Evolutionary conservation across 2,113 vertebrate genomes (phyloP), one percentile per base, ranked within the genome.

Genomic region (Ailurus styani): DNA sequence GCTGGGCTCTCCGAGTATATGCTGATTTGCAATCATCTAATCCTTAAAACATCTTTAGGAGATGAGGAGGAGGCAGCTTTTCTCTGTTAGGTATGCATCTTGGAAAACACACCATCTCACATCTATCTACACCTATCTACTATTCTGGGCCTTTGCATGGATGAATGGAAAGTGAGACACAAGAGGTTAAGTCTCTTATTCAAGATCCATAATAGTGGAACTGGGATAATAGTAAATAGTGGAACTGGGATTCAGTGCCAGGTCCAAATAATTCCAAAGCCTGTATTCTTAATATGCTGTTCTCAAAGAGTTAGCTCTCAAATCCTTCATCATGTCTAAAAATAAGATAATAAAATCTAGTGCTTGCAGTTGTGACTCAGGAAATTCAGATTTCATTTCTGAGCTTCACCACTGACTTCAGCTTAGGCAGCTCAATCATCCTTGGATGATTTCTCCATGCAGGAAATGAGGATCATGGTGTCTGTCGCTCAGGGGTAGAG

Each of bases 291-390:
- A 55, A 68, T 55, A 66, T 66, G 87, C 18, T 78, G 0, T 64
- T 90, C n/a, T 93, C 50, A 73, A 72, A 94, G 68, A 95, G 21
- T 93, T 60, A 68, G 45, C 90, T 97, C 50, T 91, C 55, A 93
- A 95, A 66, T 93, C 29, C 42, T 75, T 92, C 52, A 27, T 78
- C n/a, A 75, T 93, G 79, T 90, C 42, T 85, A 21, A 95, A 97
- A 96, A 47, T 82, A 62, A 60, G 27, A 52, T 62, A 87, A 83
- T 90, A 78, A 84, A 81, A 86, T 60, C 52, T 87, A 70, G 55
- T 40, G 89, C 25, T 95, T 95, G 25, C 42, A 89, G 27, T 29
- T 50, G 29, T 73, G 75, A 66, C 27, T 83, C 50, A 84, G 81
- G 40, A 96, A 87, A 87, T 87, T 96, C 52, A 94, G 47, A 64